Conservation (phyloP, 2,888 invertebrate genomes). For the Volucella bombylans region DNA sequence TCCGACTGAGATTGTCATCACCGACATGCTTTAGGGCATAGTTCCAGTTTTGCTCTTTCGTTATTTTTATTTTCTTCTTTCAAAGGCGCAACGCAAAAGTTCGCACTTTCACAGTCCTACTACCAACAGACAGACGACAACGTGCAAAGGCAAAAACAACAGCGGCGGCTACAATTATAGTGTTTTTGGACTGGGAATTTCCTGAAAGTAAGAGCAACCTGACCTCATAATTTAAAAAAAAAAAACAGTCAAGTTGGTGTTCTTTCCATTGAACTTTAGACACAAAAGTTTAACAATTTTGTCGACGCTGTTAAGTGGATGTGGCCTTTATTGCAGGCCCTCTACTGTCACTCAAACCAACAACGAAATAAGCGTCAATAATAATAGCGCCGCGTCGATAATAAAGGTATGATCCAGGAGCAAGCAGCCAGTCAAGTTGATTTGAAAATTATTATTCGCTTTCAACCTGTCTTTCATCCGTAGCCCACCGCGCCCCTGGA, state of each 20-base stretch:
- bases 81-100: conserved; percentile 8
- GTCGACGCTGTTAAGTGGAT: conserved; percentile 40
- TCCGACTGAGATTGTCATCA: conserved; percentile 62
- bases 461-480: background rate
- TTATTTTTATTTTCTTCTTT: no score
- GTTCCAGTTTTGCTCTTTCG: conserved; percentile 32
- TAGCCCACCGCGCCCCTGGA: background rate
- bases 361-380: conserved; percentile 4
- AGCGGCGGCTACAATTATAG: conserved; percentile 22
- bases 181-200: conserved; percentile 32
- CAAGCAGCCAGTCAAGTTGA: conserved; percentile 42
- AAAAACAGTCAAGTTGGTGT: conserved; percentile 18
- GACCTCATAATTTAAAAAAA: background rate
- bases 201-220: conserved; percentile 53
- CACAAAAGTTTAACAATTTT: conserved; percentile 39
- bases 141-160: background rate
- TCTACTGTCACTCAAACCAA: background rate
- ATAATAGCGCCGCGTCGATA: background rate
- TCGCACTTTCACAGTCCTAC: background rate
- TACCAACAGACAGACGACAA: conserved; percentile 5
- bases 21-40: conserved; percentile 56
- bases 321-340: conserved; percentile 16
- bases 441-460: conserved; percentile 35
- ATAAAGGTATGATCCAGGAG: conserved; percentile 23
- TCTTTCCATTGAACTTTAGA: conserved; percentile 29